Conservation (phyloP, 37 sponge, comb jelly and placozoan genomes). For the Eunapius fragilis region DNA sequence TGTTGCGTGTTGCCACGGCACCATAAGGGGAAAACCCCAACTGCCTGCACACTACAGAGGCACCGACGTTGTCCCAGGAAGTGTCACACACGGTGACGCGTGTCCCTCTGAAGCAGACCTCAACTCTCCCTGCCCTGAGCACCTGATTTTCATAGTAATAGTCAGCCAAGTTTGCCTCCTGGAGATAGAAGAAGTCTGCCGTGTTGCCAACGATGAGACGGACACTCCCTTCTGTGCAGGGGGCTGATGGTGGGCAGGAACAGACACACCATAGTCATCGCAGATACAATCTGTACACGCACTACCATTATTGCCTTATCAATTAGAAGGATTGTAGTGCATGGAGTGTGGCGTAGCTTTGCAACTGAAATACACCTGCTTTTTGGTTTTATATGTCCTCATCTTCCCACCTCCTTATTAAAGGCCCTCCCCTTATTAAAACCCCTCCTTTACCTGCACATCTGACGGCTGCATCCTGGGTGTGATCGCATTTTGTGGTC, state of each 20-base stretch:
- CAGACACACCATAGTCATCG: neutral
- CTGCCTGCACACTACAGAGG: conserved; percentile 18
- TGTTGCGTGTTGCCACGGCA: neutral
- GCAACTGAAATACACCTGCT: no score
- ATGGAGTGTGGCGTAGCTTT: no score
- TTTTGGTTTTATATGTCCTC: no score
- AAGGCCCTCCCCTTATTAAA: neutral
- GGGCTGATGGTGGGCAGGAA: conserved; percentile 7
- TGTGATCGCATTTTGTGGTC: conserved; percentile 25
- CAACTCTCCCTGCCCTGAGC: conserved; percentile 54
- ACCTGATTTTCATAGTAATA: conserved; percentile 27
- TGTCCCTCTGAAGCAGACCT: conserved; percentile 39
- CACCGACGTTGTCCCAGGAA: neutral
- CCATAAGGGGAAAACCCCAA: conserved; percentile 2
- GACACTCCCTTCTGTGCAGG: conserved; percentile 26
- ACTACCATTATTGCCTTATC: neutral
- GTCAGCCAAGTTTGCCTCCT: neutral
- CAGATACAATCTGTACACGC: no score
- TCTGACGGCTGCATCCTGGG: conserved; percentile 39
- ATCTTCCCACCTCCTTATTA: no score
- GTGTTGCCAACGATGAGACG: conserved; percentile 1
- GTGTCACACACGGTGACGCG: neutral
- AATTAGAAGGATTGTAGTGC: no score
- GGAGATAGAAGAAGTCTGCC: neutral
- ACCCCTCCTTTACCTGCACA: conserved; percentile 26